These are phyloP conservation scores for Sphaeridia pumilis DNA, from an alignment of 2,888 invertebrate genomes.

Conservation along the genomic window DNA sequence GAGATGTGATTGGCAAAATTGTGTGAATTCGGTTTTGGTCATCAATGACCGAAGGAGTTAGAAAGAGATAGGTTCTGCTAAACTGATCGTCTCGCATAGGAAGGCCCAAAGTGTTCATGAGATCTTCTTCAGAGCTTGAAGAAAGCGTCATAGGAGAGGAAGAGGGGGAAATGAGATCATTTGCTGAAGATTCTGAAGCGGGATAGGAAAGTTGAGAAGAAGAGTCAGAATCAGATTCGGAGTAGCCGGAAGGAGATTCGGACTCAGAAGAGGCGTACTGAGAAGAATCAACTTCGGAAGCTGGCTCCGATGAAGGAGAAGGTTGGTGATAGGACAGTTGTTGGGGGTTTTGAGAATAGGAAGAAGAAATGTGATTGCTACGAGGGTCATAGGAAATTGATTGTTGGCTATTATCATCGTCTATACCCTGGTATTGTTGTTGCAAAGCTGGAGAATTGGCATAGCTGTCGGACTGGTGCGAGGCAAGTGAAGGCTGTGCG, in stretches of 20 bases:
- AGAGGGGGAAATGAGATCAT: no score
- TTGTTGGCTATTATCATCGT: no score
- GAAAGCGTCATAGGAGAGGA: not conserved
- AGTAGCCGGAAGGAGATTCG: no score
- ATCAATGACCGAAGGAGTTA: not conserved
- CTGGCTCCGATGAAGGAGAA: not conserved
- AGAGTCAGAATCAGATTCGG: no score
- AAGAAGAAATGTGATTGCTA: not conserved
- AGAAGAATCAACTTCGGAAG: no score
- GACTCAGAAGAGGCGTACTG: no score
- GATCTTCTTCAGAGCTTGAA: not conserved
- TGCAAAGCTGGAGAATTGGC: not conserved
- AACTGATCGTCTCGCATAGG: constrained; percentile 3
- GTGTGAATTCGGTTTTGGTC: not conserved
- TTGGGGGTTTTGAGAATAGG: no score
- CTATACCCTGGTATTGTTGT: not conserved
- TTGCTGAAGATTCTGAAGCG: no score
- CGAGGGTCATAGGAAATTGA: no score
- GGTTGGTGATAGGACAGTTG: no score
- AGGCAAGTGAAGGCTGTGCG: constrained; percentile 3
- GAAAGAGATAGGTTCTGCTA: constrained; percentile 6
- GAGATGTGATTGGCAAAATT: not conserved
- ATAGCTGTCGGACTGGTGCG: constrained; percentile 13
- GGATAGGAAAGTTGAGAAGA: no score
- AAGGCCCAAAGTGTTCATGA: not conserved